Evolutionary conservation across 2,888 invertebrate genomes (phyloP), one percentile per base, ranked within the genome.

Genomic region (Frankliniella fusca): DNA sequence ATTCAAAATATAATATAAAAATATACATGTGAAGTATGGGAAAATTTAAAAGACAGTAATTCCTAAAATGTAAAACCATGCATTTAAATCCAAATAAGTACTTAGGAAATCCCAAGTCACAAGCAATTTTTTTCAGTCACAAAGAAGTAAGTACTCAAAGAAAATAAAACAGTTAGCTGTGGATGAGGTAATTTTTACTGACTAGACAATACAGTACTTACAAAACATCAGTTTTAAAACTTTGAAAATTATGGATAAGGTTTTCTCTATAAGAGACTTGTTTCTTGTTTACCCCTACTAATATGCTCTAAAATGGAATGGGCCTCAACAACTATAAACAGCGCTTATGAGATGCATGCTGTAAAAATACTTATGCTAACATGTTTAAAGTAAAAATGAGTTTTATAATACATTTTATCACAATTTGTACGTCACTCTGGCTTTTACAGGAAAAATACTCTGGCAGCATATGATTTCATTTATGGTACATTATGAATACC

Each of bases 401-500:
- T 38, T 38, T 38, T 38, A 38, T 38, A 38, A 38, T 38, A 38
- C 38, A 38, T 38, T 38, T 76, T 76, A 76, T 76, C 70, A 76
- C 70, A 76, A 76, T 76, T 76, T 76, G n/a, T 76, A 76, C 70
- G n/a, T 61, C 61, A 61, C 61, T 20, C 61, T 61, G 11, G 61
- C 61, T 61, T n/a, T n/a, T 20, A 18, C 15, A 7, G 61, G 70
- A 76, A 10, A 23, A 12, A 27, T 23, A 23, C 27, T 76, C 27
- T 12, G 23, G 12, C 70, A 76, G 23, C 70, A 61, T 7, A n/a
- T 20, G 61, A 61, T 61, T n/a, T n/a, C n/a, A 15, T 76, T 38
- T 27, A 76, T 27, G 70, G 70, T 12, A 76, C 27, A 23, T 76
- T 23, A 10, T 76, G 70, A 76, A 23, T 27, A 27, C 70, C 27